Percentiles rank a stretch among this genome's conserved stretches.
phyloP scores from a whole-genome alignment of 2,113 vertebrate genomes.

The Tetraodon nigroviridis region DNA sequence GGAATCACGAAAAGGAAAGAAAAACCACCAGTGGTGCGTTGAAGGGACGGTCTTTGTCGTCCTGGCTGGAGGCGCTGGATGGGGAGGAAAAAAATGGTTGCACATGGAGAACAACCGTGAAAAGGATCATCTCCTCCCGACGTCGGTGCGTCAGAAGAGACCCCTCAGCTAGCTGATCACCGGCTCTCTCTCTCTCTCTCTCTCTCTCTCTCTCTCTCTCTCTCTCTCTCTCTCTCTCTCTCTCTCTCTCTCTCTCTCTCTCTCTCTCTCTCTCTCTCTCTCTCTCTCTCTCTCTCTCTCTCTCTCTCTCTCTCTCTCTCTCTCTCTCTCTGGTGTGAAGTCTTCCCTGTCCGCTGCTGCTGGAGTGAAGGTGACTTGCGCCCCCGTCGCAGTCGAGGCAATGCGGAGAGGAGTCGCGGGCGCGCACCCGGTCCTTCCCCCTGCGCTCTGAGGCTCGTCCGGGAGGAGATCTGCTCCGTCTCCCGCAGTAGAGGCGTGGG shows the following conservation, averaged over 20 bases:
- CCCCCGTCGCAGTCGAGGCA: slow-evolving; percentile 67
- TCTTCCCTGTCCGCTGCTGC: slow-evolving; percentile 53
- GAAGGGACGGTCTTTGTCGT: slow-evolving; percentile 43
- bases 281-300: slow-evolving; percentile 15
- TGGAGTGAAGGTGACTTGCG: slow-evolving; percentile 79
- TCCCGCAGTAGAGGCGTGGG: slow-evolving; percentile 32
- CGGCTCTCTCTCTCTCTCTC: slow-evolving; percentile 7
- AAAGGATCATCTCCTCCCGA: slow-evolving; percentile 55
- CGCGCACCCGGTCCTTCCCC: slow-evolving; percentile 62
- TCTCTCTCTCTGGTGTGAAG: slow-evolving; percentile 33
- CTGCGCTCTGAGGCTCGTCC: slow-evolving; percentile 73
- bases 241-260: no score
- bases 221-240: no score
- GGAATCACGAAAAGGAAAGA: neutral
- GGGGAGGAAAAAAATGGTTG: slow-evolving; percentile 77
- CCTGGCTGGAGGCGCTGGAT: slow-evolving; percentile 69
- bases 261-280: slow-evolving; percentile 3
- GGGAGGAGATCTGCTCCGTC: slow-evolving; percentile 54
- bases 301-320: slow-evolving; percentile 13
- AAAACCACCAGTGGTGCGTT: slow-evolving; percentile 24
- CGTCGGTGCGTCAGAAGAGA: slow-evolving; percentile 66
- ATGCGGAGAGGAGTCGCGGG: slow-evolving; percentile 79
- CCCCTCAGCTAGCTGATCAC: slow-evolving; percentile 63
- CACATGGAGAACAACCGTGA: slow-evolving; percentile 63
- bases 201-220: no score